Evolutionary conservation across 2,797 vertebrate genomes (phyloP).

Genomic region (Sebastes glaucus): DNA sequence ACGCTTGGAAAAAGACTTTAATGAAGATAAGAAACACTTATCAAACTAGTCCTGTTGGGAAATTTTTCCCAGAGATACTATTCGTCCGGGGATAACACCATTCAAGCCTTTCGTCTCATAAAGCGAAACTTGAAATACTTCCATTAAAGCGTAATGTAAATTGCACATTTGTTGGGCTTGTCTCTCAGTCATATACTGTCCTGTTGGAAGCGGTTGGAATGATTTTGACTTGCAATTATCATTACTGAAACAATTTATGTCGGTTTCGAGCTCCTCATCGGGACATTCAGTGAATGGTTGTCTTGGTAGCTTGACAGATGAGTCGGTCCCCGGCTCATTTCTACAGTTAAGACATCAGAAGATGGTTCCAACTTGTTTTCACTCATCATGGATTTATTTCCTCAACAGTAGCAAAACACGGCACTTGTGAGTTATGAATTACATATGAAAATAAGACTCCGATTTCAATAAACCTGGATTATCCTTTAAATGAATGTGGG

Average conservation of each 20-base stretch:
- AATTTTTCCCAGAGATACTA: no score
- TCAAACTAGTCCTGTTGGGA: no score
- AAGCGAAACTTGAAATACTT: neutral
- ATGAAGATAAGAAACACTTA: no score
- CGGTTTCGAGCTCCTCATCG: neutral
- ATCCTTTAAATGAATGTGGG: neutral
- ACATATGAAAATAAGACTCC: neutral
- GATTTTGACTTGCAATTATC: neutral
- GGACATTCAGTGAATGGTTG: neutral
- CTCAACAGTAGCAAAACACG: neutral
- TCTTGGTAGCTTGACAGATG: neutral
- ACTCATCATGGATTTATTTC: neutral
- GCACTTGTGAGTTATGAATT: neutral
- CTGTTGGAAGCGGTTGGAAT: neutral
- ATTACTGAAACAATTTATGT: neutral
- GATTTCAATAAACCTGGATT: neutral
- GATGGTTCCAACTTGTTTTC: neutral
- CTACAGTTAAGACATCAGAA: neutral
- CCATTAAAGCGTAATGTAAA: neutral
- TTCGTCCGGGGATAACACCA: neutral
- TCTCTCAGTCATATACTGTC: neutral
- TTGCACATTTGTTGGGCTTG: neutral
- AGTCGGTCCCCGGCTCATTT: neutral
- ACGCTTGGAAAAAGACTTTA: no score
- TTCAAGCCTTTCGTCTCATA: neutral